Evolutionary conservation across 1,140 invertebrate genomes (phyloP).

Genomic region (Phthorimaea operculella): DNA sequence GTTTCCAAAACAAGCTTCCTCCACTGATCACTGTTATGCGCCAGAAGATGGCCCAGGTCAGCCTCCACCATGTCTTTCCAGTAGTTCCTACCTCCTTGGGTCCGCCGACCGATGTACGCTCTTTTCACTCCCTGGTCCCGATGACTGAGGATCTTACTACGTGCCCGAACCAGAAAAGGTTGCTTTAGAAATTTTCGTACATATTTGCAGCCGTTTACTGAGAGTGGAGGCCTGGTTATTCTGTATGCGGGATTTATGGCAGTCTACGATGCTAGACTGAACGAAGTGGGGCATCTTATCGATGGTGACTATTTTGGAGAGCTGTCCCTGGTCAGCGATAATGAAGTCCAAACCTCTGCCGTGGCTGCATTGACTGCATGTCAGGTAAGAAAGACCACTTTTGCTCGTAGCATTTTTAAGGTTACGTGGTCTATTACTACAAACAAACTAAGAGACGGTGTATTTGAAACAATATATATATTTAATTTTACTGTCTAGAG

Average conservation of each 20-base stretch:
- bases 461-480: background rate
- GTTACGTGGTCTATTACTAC: too few relatives aligned
- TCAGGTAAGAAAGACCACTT: conserved; percentile 43
- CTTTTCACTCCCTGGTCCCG: too few relatives aligned
- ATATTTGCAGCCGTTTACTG: conserved; percentile 16
- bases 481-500: background rate
- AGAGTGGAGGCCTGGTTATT: conserved; percentile 25
- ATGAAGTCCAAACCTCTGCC: conserved; percentile 61
- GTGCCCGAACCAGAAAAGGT: too few relatives aligned
- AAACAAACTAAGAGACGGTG: too few relatives aligned
- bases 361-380: conserved; percentile 69
- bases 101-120: too few relatives aligned
- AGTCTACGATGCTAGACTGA: conserved; percentile 53
- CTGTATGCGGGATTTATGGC: conserved; percentile 54
- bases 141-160: too few relatives aligned
- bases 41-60: background rate
- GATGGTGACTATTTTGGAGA: conserved; percentile 72
- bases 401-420: too few relatives aligned
- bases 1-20: too few relatives aligned
- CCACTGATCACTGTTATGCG: background rate
- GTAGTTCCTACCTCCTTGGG: too few relatives aligned
- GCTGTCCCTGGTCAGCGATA: conserved; percentile 68
- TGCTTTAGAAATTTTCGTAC: too few relatives aligned
- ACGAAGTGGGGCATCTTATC: conserved; percentile 65
- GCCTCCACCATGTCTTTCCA: too few relatives aligned